These are phyloP conservation scores for Epizoanthus fatuus DNA, from an alignment of 92 coral and sea anemone species.

Conservation along the genomic window DNA sequence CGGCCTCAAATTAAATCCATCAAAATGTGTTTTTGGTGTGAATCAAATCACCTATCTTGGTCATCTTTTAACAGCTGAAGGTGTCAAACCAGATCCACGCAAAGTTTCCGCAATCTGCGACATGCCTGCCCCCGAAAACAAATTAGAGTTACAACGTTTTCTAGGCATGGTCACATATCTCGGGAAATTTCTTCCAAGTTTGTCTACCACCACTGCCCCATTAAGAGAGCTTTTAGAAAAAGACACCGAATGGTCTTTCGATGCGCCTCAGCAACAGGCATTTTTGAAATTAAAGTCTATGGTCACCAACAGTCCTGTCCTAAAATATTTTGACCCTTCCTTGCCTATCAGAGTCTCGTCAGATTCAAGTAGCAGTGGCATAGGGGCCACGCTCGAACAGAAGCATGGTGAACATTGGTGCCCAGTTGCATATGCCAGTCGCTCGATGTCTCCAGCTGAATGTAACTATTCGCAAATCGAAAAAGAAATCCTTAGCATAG, in stretches of 20 bases:
- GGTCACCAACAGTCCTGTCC: too few relatives aligned
- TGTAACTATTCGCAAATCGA: conserved; percentile 52
- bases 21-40: too few relatives aligned
- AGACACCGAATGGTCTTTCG: not conserved
- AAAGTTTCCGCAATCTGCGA: too few relatives aligned
- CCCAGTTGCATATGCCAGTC: conserved; percentile 52
- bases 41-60: not conserved
- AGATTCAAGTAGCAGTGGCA: conserved; percentile 33
- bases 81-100: not conserved
- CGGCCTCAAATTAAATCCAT: too few relatives aligned
- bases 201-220: not conserved
- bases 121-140: too few relatives aligned
- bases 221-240: not conserved
- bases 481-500: conserved; percentile 40
- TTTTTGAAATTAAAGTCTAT: not conserved
- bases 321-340: too few relatives aligned
- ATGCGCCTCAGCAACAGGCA: not conserved
- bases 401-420: conserved; percentile 22
- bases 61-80: not conserved
- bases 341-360: conserved; percentile 26
- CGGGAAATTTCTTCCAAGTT: not conserved
- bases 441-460: conserved; percentile 47
- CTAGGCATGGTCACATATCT: not conserved
- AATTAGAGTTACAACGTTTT: not conserved
- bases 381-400: conserved; percentile 32